These are phyloP conservation scores for Buceros bicornis DNA, from an alignment of 2,797 vertebrate species.

Conservation along the genomic window DNA sequence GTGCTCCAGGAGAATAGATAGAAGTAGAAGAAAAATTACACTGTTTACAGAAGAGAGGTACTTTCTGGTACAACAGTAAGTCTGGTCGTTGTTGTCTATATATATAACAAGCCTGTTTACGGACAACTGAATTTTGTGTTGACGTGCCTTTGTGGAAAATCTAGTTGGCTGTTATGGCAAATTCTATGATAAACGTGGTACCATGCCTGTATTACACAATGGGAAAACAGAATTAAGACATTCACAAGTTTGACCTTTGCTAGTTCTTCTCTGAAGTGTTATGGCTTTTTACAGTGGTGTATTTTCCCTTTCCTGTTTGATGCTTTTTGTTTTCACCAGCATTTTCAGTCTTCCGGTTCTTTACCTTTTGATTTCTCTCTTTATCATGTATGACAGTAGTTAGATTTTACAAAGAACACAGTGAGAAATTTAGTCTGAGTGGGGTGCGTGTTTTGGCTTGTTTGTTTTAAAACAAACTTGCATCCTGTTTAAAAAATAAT, in stretches of 20 bases:
- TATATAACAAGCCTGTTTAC: neutral
- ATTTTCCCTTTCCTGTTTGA: conserved; percentile 10
- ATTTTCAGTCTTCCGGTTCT: neutral
- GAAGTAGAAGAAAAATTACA: neutral
- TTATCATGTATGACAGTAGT: neutral
- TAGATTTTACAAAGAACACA: neutral
- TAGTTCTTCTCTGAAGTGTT: neutral
- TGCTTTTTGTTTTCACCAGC: neutral
- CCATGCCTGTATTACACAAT: neutral
- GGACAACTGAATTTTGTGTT: neutral
- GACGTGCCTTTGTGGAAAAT: accelerated
- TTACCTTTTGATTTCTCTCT: neutral
- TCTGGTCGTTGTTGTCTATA: neutral
- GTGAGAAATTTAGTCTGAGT: neutral
- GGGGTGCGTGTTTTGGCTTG: neutral
- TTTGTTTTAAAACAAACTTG: neutral
- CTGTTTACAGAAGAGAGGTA: neutral
- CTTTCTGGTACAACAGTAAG: neutral
- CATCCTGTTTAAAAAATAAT: neutral
- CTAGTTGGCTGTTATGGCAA: neutral
- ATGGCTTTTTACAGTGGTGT: neutral
- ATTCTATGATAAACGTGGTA: neutral
- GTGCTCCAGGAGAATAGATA: neutral
- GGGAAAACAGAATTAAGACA: neutral
- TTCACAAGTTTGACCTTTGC: neutral